Evolutionary conservation across 2,113 vertebrate genomes (phyloP).

Genomic region (Zapus hudsonius): DNA sequence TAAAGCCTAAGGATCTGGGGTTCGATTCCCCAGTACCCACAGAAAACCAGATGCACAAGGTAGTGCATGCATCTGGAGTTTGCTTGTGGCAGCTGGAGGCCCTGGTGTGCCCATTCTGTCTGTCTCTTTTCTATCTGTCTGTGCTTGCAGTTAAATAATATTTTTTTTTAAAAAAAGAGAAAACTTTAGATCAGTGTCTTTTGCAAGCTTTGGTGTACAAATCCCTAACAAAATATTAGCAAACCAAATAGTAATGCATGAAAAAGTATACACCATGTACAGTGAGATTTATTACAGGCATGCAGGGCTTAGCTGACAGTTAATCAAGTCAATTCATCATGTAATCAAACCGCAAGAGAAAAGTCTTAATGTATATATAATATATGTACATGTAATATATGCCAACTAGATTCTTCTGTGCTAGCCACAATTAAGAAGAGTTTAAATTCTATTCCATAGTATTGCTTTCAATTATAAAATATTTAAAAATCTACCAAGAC

Average conservation of each 20-base stretch:
- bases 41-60: no score
- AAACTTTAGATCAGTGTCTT: neutral
- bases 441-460: slow-evolving; percentile 25
- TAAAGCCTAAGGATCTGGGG: no score
- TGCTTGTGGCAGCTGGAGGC: no score
- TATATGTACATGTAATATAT: neutral
- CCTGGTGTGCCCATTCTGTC: no score
- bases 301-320: neutral
- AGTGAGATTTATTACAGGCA: neutral
- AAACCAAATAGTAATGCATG: slow-evolving; percentile 18
- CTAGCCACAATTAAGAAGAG: neutral
- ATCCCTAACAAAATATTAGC: slow-evolving; percentile 6
- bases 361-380: neutral
- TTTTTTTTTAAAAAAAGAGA: neutral
- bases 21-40: no score
- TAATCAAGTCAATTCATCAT: neutral
- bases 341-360: neutral
- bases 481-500: neutral
- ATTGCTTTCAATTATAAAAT: neutral
- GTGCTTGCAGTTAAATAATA: no score
- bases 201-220: neutral
- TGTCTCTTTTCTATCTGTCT: no score
- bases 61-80: no score
- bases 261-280: neutral
- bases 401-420: neutral